Base-by-base conservation (phyloP, 1,140 invertebrate species). In the Drosophila takahashii region DNA sequence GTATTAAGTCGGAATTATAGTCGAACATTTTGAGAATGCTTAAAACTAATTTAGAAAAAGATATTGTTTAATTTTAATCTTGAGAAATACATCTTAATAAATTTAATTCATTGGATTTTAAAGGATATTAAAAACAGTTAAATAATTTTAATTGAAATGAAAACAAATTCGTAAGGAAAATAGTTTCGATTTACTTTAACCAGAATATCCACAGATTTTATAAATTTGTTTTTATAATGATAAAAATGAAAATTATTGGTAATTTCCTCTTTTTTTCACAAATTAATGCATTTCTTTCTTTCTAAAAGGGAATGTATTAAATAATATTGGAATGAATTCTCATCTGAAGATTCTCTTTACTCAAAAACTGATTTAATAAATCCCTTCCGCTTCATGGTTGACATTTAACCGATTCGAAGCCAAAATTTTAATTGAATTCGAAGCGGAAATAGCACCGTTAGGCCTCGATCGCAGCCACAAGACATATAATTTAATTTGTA, bases 361-460 rank as follows among this genome's bases (percentile, higher is more conserved):
- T 3, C 22, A 1, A 22, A 22, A 22, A 2, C 22, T 22, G 22
- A 22, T 22, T 22, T 22, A 1, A 22, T 22, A 22, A 27, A 15
- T 34, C 45, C 45, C 64, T 64, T 65, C n/a, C 15, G 11, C 44
- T 32, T 48, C 47, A 56, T n/a, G 41, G 41, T 29, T 67, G 62
- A 69, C 42, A 70, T 32, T 69, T 32, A 9, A n/a, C 9, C 27
- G 29, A 27, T 13, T 56, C 16, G 9, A n/a, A 69, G 64, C 34
- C 50, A 13, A 39, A 34, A 47, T 57, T 57, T 70, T 70, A 70
- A 70, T 70, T 70, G 66, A 70, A 70, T 70, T 32, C 18, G 34
- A 70, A 56, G 66, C 66, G 66, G 66, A 70, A 70, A 70, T 70
- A 70, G 64, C 66, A 36, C 66, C 66, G 66, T 70, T 70, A 70